Conservation (phyloP, 2,888 invertebrate genomes). For the Pomacea canaliculata region DNA sequence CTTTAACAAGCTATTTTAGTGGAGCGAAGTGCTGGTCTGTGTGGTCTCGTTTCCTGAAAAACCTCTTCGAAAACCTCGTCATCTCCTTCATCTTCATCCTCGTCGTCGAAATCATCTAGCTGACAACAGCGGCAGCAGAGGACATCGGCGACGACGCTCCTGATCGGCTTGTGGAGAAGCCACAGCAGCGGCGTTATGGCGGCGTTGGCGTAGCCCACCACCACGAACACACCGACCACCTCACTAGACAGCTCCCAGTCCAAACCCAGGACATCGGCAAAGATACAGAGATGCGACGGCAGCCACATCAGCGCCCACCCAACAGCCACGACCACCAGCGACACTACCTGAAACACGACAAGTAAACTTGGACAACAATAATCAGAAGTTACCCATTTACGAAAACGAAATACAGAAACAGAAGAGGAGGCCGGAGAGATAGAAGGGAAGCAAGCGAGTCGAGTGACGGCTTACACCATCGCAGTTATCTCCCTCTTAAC, state of each 20-base stretch:
- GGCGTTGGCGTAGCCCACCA: constrained; percentile 24
- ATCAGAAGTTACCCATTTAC: too few species aligned
- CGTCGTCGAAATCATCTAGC: too few species aligned
- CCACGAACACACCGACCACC: not conserved
- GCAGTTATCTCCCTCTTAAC: too few species aligned
- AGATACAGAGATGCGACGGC: constrained; percentile 17
- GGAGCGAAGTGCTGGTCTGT: not conserved
- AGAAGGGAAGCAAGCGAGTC: too few species aligned
- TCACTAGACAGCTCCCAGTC: not conserved
- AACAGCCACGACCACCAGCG: constrained; percentile 14
- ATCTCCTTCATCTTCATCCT: not conserved
- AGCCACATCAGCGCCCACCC: constrained; percentile 16
- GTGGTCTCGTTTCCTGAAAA: constrained; percentile 7
- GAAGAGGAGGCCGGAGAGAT: too few species aligned
- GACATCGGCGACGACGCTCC: constrained; percentile 10
- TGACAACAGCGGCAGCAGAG: constrained; percentile 23
- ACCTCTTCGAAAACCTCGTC: not conserved
- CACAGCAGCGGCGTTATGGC: constrained; percentile 28
- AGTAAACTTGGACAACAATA: not conserved
- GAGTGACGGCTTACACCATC: too few species aligned
- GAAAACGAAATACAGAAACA: too few species aligned
- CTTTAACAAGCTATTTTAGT: not conserved
- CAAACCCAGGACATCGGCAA: constrained; percentile 7
- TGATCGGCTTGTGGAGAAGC: constrained; percentile 20
- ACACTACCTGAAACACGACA: constrained; percentile 5